Evolutionary conservation across 2,888 invertebrate genomes (phyloP), one percentile per base, ranked within the genome.

Genomic region (Baccha elongata): DNA sequence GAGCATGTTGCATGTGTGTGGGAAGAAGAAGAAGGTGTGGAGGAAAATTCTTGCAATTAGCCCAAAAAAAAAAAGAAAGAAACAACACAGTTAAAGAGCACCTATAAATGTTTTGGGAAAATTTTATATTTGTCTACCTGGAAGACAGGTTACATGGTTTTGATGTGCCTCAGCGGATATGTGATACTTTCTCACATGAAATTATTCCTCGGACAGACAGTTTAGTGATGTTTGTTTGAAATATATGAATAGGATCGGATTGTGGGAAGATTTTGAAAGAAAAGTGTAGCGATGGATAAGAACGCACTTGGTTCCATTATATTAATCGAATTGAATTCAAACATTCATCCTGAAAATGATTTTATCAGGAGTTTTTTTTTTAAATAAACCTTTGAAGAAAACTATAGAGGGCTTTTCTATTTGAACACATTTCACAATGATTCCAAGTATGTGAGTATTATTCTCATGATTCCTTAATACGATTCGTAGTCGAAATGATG

Each of bases 11-110:
- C 40, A 32, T 55, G 37, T 35, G 26, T 69, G 75, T 65, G 71
- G 75, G 69, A 69, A 55, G 65, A 60, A 44, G 69, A 69, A 55
- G 65, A 60, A 44, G 35, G 64, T 64, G 53, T 55, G 17, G 23
- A 60, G 23, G 58, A 60, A 81, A 73, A 80, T 80, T 69, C 80
- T 69, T 69, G 35, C 69, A 55, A 74, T 74, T 69, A 69, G 74
- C 55, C 62, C 40, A 48, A 48, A 40, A 58, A 50, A 64, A 55
- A 68, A 68, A 35, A 37, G 1, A 44, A 40, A 19, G 13, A 48
- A 48, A 11, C 46, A 23, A 50, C n/a, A n/a, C n/a, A 37, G 4
- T n/a, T 13, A 15, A 15, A n/a, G 44, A 60, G 23, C 19, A 55
- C 46, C 46, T 46, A 37, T 3, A 53, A 13, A n/a, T 23, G 3